Percentiles rank a stretch among this genome's conserved stretches.
Conservation (phyloP, 2,797 vertebrate genomes). For the Ctenopoma kingsleyae region DNA sequence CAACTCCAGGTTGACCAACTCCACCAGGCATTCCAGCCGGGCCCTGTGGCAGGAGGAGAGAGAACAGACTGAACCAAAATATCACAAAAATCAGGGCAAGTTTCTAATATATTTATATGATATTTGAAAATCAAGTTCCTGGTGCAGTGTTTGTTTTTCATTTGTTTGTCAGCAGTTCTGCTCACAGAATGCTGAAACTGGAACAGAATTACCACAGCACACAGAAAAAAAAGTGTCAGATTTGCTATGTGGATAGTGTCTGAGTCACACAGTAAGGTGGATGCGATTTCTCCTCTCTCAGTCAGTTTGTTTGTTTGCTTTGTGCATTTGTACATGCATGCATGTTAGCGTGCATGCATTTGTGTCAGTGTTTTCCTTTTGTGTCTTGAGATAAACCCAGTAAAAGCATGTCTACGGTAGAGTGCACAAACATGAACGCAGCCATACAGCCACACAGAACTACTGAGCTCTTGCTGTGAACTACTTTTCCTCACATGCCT, state of each 20-base stretch:
- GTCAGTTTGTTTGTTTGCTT: slow-evolving; percentile 25
- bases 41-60: slow-evolving; percentile 80
- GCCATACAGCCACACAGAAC: slow-evolving; percentile 21
- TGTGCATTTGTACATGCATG: slow-evolving; percentile 19
- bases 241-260: slow-evolving; percentile 48
- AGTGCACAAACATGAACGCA: slow-evolving; percentile 53
- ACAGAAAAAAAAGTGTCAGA: slow-evolving; percentile 50
- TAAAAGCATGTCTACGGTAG: slow-evolving; percentile 51
- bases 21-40: slow-evolving; percentile 87
- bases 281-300: slow-evolving; percentile 20
- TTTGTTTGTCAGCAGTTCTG: slow-evolving; percentile 65
- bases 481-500: slow-evolving; percentile 45
- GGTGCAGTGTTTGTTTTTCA: slow-evolving; percentile 36
- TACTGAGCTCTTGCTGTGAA: slow-evolving; percentile 51
- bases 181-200: slow-evolving; percentile 52
- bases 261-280: slow-evolving; percentile 44
- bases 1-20: slow-evolving; percentile 89
- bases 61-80: slow-evolving; percentile 42
- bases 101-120: slow-evolving; percentile 69
- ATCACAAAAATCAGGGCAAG: slow-evolving; percentile 35
- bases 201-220: slow-evolving; percentile 55
- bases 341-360: slow-evolving; percentile 10
- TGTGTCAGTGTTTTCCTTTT: slow-evolving; percentile 21
- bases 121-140: slow-evolving; percentile 46
- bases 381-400: slow-evolving; percentile 44